These are phyloP conservation scores for Amphimallon solstitiale DNA, from an alignment of 2,888 invertebrate species.

Conservation along the genomic window DNA sequence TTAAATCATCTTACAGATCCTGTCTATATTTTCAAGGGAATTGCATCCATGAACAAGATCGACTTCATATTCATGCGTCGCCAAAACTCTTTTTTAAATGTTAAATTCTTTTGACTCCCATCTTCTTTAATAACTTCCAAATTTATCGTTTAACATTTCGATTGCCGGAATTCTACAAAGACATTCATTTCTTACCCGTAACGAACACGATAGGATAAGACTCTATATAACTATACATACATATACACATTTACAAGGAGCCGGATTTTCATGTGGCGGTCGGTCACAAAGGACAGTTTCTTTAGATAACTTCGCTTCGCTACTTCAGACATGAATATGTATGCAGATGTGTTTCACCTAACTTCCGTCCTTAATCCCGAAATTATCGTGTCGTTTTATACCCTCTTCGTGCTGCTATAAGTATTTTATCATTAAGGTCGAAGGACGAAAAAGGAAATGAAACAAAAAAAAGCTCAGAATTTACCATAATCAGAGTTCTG, in stretches of 20 bases:
- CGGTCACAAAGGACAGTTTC: conserved; percentile 55
- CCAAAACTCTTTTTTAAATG: too few relatives aligned
- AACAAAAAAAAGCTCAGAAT: conserved; percentile 5
- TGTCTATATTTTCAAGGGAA: too few relatives aligned
- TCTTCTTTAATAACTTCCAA: too few relatives aligned
- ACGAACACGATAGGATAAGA: too few relatives aligned
- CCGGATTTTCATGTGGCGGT: conserved; percentile 49
- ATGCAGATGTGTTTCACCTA: conserved; percentile 54
- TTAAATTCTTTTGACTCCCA: too few relatives aligned
- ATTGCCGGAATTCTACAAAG: too few relatives aligned
- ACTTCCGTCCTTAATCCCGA: conserved; percentile 53
- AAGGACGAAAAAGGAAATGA: neutral
- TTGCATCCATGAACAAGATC: too few relatives aligned
- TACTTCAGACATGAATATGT: conserved; percentile 54
- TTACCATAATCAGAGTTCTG: conserved; percentile 14
- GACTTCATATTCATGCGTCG: too few relatives aligned
- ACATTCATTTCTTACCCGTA: too few relatives aligned
- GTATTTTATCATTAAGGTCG: conserved; percentile 26
- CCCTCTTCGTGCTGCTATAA: conserved; percentile 22
- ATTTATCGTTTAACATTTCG: too few relatives aligned
- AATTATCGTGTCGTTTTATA: conserved; percentile 53
- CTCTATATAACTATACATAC: too few relatives aligned
- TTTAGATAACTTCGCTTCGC: conserved; percentile 52
- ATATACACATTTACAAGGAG: conserved; percentile 35
- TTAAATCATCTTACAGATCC: too few relatives aligned